Evolutionary conservation across 1,140 invertebrate species (phyloP), one percentile per base, ranked within the genome.

Genomic region (Heliconius melpomene): DNA sequence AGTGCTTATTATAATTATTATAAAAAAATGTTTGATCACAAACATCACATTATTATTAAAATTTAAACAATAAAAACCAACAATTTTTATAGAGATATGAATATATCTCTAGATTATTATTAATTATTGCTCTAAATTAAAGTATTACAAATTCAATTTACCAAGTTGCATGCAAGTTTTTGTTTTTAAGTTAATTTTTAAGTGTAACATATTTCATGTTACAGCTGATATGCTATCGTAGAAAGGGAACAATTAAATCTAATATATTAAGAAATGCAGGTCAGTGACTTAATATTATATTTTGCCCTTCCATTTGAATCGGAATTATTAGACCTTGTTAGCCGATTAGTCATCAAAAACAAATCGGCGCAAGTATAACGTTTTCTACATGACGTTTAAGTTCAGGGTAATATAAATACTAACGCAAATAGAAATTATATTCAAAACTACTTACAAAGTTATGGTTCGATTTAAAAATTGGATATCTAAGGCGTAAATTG

Each of bases 281-380:
- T 81, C 73, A 84, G 66, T 82, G 79, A 80, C 77, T 80, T 71
- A 82, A 82, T 73, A 77, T 75, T 66, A 66, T 76, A 72, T 81
- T 82, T 82, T 77, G 79, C 80, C 86, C 84, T 88, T 86, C 85
- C 81, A 83, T 86, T 86, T 78, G 71, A 80, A 77, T 82, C 81
- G 85, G 86, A 84, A 88, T 88, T 86, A 89, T 90, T 91, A 89
- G 89, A 91, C 91, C 90, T 93, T 91, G 90, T 86, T 90, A 90
- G 74, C 66, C 84, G 85, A 91, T 93, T 93, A 93, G 91, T 93
- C 91, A 93, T 93, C 90, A 88, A 88, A 88, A 87, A 86, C 87
- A 87, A 84, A 85, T 87, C 85, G 72, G 75, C 78, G 75, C 79
- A 82, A 82, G 38, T 36, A 73, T 76, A 79, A 74, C 76, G 60